Base-by-base conservation (phyloP, 2,113 vertebrate genomes). In the Mionectes macconnelli region DNA sequence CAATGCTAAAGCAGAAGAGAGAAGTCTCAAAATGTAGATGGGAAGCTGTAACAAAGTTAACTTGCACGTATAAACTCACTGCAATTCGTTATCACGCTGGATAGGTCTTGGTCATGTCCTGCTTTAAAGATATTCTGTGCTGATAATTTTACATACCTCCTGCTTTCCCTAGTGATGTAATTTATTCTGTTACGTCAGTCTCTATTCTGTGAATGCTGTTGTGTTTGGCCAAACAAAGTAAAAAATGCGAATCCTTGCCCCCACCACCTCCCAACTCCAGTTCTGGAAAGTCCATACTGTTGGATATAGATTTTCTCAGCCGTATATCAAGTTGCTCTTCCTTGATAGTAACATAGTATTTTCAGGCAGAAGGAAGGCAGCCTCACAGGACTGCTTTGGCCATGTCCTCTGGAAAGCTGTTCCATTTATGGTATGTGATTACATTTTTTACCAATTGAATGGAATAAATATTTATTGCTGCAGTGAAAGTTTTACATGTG, bases 381-480 rank as follows among this genome's bases (percentile, higher is more conserved):
- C 37, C 50, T 60, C 74, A 19, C 44, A 52, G 57, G 9, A 27
- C 31, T 79, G 57, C 57, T 95, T 85, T 83, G 64, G 20, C 90
- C 87, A 21, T 49, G 37, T 69, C 52, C 69, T 70, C 31, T 92
- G 69, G 59, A 91, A 90, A 67, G 78, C 62, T 84, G 45, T 63
- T 90, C 74, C 68, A 40, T 90, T 49, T 88, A 55, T 55, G 63
- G 45, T 22, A 57, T 8, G 1, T 83, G 67, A 69, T 95, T 95
- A 83, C 85, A 64, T 91, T 97, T 97, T 91, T 91, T 93, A 63
- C 72, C 74, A 83, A 63, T 80, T 67, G 52, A 44, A n/a, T 77
- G 47, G 82, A 63, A 84, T 96, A 96, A 97, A 94, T 96, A 90
- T 96, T 95, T 95, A 95, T 44, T 62, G 35, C 44, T 86, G 72